Base-by-base conservation (phyloP, 2,113 vertebrate species). In the Hoplias malabaricus region DNA sequence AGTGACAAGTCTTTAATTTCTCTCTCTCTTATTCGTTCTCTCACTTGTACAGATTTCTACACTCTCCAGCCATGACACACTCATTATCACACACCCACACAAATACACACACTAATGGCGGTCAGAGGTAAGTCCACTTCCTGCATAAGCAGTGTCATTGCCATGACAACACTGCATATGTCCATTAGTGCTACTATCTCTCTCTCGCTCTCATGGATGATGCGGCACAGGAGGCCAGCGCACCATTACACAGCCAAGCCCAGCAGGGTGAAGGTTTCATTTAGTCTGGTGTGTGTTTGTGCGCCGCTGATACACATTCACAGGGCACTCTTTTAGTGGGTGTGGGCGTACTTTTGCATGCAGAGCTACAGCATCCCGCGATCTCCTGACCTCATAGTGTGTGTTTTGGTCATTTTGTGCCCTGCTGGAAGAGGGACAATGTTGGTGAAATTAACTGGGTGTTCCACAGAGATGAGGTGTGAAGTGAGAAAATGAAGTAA, bases 151-250 rank as follows among this genome's bases (percentile, higher is more conserved):
- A 74, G 69, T 80, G 71, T 25, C 72, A 78, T 84, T 54, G 67
- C 75, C 80, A 84, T 78, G 72, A 77, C 79, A 84, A 84, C 82
- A 65, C 43, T 57, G 27, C 34, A 68, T 68, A 61, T 57, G 61
- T 71, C 50, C 38, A 38, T 69, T 80, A 66, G 13, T 25, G 71
- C 34, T 67, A 73, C 38, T 46, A 73, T 56, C 34, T 16, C 23
- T 14, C 31, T 62, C 33, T 56, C 70, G 19, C 23, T 40, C 27
- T 16, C 43, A 80, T 53, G 5, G 63, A 76, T 50, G 48, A 56
- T 50, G 16, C 38, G 19, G n/a, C 31, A 42, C 29, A 69, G 34
- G 12, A 59, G 42, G 42, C 25, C 40, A 40, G 21, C 53, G 23
- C 2, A 19, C 31, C 8, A 56, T 19, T 36, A 46, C 7, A 40